Evolutionary conservation across 2,888 invertebrate genomes (phyloP).

Genomic region (Gymnoscelis rufifasciata): DNA sequence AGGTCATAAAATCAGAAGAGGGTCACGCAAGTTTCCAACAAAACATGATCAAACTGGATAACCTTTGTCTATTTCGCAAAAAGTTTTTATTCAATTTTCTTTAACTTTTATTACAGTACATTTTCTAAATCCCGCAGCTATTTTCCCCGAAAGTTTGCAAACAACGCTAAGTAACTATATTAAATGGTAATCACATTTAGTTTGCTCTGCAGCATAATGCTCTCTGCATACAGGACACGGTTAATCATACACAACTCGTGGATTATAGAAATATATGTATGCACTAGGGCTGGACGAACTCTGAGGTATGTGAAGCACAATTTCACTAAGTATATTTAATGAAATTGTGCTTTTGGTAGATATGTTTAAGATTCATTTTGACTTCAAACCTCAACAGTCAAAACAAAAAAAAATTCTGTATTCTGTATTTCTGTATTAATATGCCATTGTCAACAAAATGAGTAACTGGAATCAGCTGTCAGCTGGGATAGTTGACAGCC

Average conservation of each 20-base stretch:
- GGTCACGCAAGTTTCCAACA: neutral
- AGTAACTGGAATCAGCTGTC: too few relatives aligned
- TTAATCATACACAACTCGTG: conserved; percentile 14
- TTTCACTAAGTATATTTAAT: too few relatives aligned
- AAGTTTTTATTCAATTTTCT: conserved; percentile 4
- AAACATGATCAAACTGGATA: conserved; percentile 1
- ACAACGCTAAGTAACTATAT: conserved; percentile 1
- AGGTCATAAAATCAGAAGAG: neutral
- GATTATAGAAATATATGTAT: conserved; percentile 1
- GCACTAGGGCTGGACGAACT: neutral
- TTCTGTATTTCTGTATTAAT: too few relatives aligned
- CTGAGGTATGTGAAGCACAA: too few relatives aligned
- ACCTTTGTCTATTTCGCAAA: conserved; percentile 2
- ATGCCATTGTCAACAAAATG: too few relatives aligned
- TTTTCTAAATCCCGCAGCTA: conserved; percentile 1
- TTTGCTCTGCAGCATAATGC: conserved; percentile 12
- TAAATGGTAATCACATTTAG: conserved; percentile 10
- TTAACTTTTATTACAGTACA: conserved; percentile 3
- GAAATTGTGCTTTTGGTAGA: too few relatives aligned
- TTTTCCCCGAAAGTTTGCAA: conserved; percentile 7
- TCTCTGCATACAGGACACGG: conserved; percentile 9
- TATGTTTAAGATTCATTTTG: too few relatives aligned
- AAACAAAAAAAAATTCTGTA: too few relatives aligned
- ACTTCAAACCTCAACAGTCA: too few relatives aligned
- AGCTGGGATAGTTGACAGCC: too few relatives aligned